Evolutionary conservation across 2,113 vertebrate species (phyloP), one percentile per base, ranked within the genome.

Genomic region (Leucopsar rothschildi): DNA sequence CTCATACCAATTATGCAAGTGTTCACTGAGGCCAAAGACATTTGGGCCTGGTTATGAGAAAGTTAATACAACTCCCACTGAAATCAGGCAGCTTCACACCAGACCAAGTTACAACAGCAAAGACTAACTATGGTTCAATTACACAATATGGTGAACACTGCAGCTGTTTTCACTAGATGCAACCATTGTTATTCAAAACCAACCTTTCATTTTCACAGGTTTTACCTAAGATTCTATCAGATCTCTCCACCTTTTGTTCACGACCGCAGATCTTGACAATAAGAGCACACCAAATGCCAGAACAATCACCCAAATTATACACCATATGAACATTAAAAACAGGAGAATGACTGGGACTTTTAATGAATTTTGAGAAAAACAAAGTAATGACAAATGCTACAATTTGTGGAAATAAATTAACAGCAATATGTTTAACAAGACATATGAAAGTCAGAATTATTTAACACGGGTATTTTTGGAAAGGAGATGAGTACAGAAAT

Each of bases 381-480:
- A 24, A 89, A 84, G 50, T 66, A 83, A 88, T 52, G 24, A 57
- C 45, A 95, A 91, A 77, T 40, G 50, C 31, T 90, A 61, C 37
- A 44, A 63, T 63, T 66, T 40, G 4, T 78, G 50, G 47, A 88
- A 95, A 65, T 12, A 88, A 82, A 59, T 80, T 59, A 90, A 55
- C 47, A 85, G 60, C 59, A 70, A 47, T 8, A 10, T 60, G 35
- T 47, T 79, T 77, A 64, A 59, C 28, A 29, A 93, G 47, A 94
- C 79, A 91, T 59, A 85, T 21, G 79, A 83, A 91, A 94, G 66
- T n/a, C 63, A 86, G 63, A 91, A 86, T 93, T 95, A 90, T 78
- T 96, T 71, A 95, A 90, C 21, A 27, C 20, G 21, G 39, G 33
- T 88, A 86, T 60, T 94, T 92, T 70, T 78, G 29, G 88, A 94